phyloP scores from a whole-genome alignment of 2,113 vertebrate genomes.

The Malaclemys terrapin region DNA sequence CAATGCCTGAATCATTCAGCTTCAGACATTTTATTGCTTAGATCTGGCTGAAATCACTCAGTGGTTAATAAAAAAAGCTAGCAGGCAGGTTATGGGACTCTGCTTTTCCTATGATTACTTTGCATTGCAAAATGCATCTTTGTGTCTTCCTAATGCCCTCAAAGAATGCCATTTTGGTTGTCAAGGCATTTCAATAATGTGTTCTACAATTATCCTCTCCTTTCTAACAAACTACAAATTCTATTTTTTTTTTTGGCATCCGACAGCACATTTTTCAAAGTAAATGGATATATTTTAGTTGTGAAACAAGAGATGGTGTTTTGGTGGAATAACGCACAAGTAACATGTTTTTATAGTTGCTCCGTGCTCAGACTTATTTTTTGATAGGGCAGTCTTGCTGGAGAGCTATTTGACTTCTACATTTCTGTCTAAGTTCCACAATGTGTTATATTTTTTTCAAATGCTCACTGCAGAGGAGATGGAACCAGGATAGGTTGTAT shows the following conservation, averaged over 20 bases:
- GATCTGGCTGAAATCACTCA: not conserved
- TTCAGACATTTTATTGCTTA: conserved; percentile 8
- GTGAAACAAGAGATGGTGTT: conserved; percentile 10
- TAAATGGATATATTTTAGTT: conserved; percentile 7
- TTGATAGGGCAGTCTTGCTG: not conserved
- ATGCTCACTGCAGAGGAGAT: not conserved
- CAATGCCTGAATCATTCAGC: not conserved
- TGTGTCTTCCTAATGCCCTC: not conserved
- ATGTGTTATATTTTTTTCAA: not conserved
- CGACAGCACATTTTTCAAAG: not conserved
- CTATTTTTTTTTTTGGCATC: not conserved
- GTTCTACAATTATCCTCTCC: not conserved
- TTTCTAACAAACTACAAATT: not conserved
- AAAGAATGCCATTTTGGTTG: not conserved
- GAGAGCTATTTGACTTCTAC: conserved; percentile 1
- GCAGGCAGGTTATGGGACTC: not conserved
- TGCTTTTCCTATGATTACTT: conserved; percentile 7
- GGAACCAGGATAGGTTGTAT: not conserved
- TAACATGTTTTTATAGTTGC: fast-evolving
- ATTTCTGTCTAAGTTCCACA: not conserved
- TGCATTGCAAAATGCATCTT: not conserved
- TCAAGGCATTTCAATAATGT: conserved; percentile 12
- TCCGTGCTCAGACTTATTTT: not conserved
- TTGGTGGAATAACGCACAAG: not conserved
- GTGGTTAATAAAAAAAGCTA: conserved; percentile 13